Evolutionary conservation across 1,140 invertebrate species (phyloP), one percentile per base, ranked within the genome.

Genomic region (Meteorus sp.): DNA sequence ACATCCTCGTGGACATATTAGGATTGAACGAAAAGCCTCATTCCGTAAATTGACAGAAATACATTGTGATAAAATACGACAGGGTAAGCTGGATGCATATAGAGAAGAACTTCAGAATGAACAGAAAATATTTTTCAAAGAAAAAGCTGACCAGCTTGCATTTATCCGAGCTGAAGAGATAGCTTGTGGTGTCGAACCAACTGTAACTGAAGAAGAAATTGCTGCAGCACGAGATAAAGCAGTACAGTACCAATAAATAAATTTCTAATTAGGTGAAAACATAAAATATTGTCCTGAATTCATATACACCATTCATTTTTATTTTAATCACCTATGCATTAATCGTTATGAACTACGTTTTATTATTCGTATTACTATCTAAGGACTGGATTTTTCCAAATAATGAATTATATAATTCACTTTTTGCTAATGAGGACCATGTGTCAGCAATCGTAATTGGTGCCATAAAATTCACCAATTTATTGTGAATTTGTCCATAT

Each of bases 391-490:
- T 79, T 80, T 84, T 86, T n/a, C 90, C 89, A 80, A 95, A 96
- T 37, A 95, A 75, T 0, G 93, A 95, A 72, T 81, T 87, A 66
- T 86, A 93, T 15, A 96, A 74, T 76, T 95, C 92, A 74, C 85
- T 86, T 70, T 89, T 90, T 2, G 89, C 88, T 56, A 88, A 85
- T 57, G 94, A 88, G 7, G 85, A 87, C 88, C 89, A 92, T 0
- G 60, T 69, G n/a, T 82, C 80, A 51, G 79, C 76, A 2, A 81
- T 77, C 48, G 88, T 85, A 51, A 88, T 81, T 0, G 93, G 91
- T 2, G 94, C 93, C 93, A 97, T 96, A 70, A 93, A 98, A 78
- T 95, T 98, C 0, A 96, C 87, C 17, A 98, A 78, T 76, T 96
- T 94, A 35, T 89, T 86, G 76, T 97, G 93, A 9, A 97, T 88